These are phyloP conservation scores for Lasiurus borealis DNA, from an alignment of 2,113 vertebrate genomes.

Conservation along the genomic window DNA sequence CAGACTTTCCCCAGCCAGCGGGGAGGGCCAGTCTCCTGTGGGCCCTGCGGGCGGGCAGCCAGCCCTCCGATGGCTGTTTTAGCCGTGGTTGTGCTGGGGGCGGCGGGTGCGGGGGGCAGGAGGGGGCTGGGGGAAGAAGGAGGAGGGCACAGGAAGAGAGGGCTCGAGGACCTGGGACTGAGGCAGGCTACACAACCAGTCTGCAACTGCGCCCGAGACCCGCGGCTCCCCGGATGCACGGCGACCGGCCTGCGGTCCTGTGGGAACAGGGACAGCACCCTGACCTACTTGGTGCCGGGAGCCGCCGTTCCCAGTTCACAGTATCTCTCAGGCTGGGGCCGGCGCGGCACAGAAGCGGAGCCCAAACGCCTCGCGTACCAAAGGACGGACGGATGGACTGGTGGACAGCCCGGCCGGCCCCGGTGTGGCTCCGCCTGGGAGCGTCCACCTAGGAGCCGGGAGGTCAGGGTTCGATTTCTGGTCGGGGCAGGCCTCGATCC, in stretches of 20 bases:
- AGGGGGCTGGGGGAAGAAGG: too few species aligned
- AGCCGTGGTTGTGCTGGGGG: accelerated
- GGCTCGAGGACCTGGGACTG: not conserved
- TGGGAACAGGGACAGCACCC: constrained; percentile 74
- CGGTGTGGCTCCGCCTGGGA: too few species aligned
- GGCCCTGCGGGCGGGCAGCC: too few species aligned
- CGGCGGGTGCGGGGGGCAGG: too few species aligned
- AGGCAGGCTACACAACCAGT: not conserved
- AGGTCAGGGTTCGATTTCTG: too few species aligned
- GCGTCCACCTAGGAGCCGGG: too few species aligned
- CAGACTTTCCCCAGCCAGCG: not conserved
- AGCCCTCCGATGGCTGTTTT: not conserved
- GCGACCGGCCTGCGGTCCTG: constrained; percentile 77
- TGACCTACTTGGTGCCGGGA: constrained; percentile 72
- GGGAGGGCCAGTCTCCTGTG: too few species aligned
- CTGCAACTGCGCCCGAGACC: constrained; percentile 51
- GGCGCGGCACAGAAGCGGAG: not conserved
- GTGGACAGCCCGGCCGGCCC: too few species aligned
- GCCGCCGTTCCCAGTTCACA: not conserved
- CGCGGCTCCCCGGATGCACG: constrained; percentile 63
- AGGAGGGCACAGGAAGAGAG: too few species aligned
- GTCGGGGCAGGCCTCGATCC: too few species aligned
- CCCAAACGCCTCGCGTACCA: not conserved
- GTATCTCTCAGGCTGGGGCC: not conserved
- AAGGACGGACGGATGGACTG: too few species aligned